Base-by-base conservation (phyloP, 2,797 vertebrate genomes). In the Sebastes hubbsi region DNA sequence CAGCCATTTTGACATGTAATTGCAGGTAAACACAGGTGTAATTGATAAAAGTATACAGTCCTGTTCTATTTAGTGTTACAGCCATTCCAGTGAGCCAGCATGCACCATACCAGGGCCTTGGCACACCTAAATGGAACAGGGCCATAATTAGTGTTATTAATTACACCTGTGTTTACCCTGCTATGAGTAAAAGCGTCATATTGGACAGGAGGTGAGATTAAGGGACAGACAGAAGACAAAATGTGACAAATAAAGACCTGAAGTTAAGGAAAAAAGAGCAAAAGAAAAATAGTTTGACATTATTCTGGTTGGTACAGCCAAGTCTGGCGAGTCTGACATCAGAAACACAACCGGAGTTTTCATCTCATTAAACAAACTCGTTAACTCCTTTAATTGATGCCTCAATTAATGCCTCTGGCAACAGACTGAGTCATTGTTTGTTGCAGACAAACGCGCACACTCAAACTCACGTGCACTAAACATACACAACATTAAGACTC, bases 301-400 rank as follows among this genome's bases (percentile, higher is more conserved):
- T 79, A 81, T 87, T 84, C 58, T 76, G 60, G 59, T 18, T 22
- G 69, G 67, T 80, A 63, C 74, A 72, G 64, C 42, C 52, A 72
- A 71, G 74, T 82, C 86, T 92, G 83, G 34, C 54, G 78, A 70
- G 55, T 63, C 59, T 91, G 90, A 93, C 81, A 87, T 93, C 90
- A 91, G 81, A 89, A 70, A 83, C 85, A 84, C 81, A 82, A 87
- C 68, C 82, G 60, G 66, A 85, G 78, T 90, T 92, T 91, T 90
- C 88, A 82, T 91, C 85, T 92, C 92, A 93, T 94, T 93, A 89
- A 91, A 88, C 91, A 93, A 92, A 91, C 90, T 91, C 87, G 66
- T 93, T 94, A 93, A 81, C 80, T 82, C 63, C 62, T 84, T 91
- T 93, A 92, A 94, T 90, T 94, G 91, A 92, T 87, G 89, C 87